Base-by-base conservation (phyloP, 2,113 vertebrate species). In the Antidorcas marsupialis region DNA sequence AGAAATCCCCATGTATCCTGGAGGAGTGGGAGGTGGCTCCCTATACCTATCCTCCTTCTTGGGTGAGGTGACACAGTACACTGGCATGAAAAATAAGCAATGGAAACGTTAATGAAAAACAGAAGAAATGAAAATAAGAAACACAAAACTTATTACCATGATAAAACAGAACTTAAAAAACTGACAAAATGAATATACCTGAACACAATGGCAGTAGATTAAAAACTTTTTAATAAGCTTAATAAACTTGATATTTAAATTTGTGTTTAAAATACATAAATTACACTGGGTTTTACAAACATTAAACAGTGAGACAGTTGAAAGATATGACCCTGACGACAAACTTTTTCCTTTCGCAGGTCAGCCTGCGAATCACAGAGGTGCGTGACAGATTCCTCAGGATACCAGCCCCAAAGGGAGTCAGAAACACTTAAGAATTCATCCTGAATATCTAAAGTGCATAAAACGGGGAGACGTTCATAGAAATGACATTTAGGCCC, bases 51-150 rank as follows among this genome's bases (percentile, higher is more conserved):
- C 99, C 94, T 99, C 99, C 99, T 99, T 99, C 99, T 99, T 98
- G 98, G 99, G 99, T 98, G 99, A 99, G 96, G 99, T 99, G 99
- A 99, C 99, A 99, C 99, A 99, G 99, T 99, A 99, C 99, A 99
- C 99, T 99, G 99, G 99, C 98, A 99, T 97, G 28, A 98, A 98
- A 99, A 99, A 99, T 96, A 98, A 99, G 98, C 96, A 98, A 98
- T 99, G 99, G 98, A 98, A 98, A 99, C 97, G 99, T 99, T 98
- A 99, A 99, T 98, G 98, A 98, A 98, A 98, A 99, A 98, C 30
- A 98, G 21, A 94, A 98, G 94, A 98, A 98, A 98, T 95, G 87
- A 97, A 97, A 97, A 98, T 98, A 98, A 92, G 98, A 98, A 79
- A 4, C 36, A 39, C 36, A 43, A 96, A 92, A 92, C 57, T 89